Evolutionary conservation across 2,113 vertebrate species (phyloP).

Genomic region (Chlamydotis undulata): DNA sequence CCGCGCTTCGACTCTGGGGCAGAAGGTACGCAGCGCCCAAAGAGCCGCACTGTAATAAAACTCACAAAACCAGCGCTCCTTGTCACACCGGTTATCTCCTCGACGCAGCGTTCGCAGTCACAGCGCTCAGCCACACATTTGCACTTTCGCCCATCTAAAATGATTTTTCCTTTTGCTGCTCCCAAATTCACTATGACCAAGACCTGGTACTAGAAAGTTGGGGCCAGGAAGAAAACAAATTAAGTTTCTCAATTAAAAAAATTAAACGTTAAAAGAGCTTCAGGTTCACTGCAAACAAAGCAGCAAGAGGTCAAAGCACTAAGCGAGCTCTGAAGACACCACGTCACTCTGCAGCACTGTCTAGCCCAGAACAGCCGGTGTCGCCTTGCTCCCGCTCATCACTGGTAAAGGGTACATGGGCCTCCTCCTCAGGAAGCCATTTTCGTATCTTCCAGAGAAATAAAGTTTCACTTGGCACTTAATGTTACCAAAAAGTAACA

Average conservation of each 20-base stretch:
- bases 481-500: conserved; percentile 50
- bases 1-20: not conserved
- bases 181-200: not conserved
- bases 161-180: not conserved
- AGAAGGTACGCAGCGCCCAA: not conserved
- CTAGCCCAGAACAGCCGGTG: not conserved
- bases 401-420: not conserved
- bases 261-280: not conserved
- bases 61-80: accelerated
- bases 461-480: conserved; percentile 62
- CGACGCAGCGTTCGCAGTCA: accelerated
- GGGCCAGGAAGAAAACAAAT: not conserved
- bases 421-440: not conserved
- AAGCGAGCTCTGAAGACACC: not conserved
- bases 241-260: not conserved
- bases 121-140: not conserved
- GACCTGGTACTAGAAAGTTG: not conserved
- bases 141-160: not conserved
- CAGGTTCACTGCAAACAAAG: conserved; percentile 41
- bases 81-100: not conserved
- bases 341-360: not conserved
- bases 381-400: not conserved
- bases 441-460: not conserved
- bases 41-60: not conserved
- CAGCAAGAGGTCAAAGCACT: not conserved